Evolutionary conservation across 2,888 invertebrate genomes (phyloP), one percentile per base, ranked within the genome.

Genomic region (Lissocephala sabroskyi): DNA sequence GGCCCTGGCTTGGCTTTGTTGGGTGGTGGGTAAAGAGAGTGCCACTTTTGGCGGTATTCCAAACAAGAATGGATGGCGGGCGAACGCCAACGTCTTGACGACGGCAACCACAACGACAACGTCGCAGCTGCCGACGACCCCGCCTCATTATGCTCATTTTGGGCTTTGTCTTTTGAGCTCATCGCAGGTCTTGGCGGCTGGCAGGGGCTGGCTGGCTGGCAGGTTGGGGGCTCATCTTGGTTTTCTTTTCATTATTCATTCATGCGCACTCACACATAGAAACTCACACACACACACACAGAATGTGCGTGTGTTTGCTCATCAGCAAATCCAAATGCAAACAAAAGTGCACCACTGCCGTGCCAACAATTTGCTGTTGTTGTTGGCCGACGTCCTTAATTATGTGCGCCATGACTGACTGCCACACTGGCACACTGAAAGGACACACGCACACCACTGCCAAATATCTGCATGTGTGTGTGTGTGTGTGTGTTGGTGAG

Each of bases 111-210:
- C n/a, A 32, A 32, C 30, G 30, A 13, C 30, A 11, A 13, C 30
- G 13, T 30, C 30, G n/a, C 5, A 10, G 29, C 29, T n/a, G 29
- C 11, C 29, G 29, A 49, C 60, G 73, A 60, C 66, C 52, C 68
- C 67, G 68, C 53, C 77, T 78, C 73, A 75, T 71, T 71, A 75
- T 75, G 76, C 78, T 71, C 78, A 78, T 78, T 71, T 62, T 64
- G 62, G 67, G 73, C 76, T 75, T 78, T 75, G 76, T 71, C 65
- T 67, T 66, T n/a, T 10, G 23, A 16, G 33, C 4, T 26, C 13
- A 13, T 14, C 36, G 35, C 26, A 14, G 7, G 35, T 37, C 11
- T 37, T 18, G 37, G 6, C 4, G 10, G 9, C 30, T 7, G 30
- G 3, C 30, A 30, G 3, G 9, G 30, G 3, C 30, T 7, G 11